Evolutionary conservation across 2,888 invertebrate species (phyloP).

Genomic region (Altica lythri): DNA sequence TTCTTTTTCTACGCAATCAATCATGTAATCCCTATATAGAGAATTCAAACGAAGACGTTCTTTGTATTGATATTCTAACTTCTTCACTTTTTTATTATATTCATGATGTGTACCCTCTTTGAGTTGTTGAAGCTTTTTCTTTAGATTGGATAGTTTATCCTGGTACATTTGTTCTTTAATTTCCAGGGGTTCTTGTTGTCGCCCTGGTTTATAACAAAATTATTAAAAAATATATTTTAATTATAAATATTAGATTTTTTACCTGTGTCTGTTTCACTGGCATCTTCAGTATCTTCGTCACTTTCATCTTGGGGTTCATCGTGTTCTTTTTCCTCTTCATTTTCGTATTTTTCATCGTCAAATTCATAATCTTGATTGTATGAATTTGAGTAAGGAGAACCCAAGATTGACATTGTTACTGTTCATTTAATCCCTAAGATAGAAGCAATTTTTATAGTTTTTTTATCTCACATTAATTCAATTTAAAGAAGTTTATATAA

Average conservation of each 20-base stretch:
- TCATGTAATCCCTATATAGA: constrained; percentile 77
- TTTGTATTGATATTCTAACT: constrained; percentile 79
- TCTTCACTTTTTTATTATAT: constrained; percentile 78
- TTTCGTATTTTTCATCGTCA: constrained; percentile 74
- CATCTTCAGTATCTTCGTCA: constrained; percentile 90
- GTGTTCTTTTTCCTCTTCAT: constrained; percentile 71
- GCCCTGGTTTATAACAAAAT: constrained; percentile 44
- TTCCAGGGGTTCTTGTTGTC: constrained; percentile 79
- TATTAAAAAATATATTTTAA: not conserved
- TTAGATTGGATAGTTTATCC: constrained; percentile 85
- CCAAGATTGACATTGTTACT: constrained; percentile 66
- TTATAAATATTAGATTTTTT: not conserved
- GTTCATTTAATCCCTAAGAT: constrained; percentile 5
- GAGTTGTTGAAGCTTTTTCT: constrained; percentile 87
- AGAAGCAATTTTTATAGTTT: no score
- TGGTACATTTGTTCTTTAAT: constrained; percentile 90
- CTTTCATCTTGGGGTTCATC: constrained; percentile 65
- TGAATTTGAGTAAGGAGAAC: constrained; percentile 68
- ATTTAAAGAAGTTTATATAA: no score
- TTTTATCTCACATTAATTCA: constrained; percentile 1
- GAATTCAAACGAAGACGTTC: constrained; percentile 80
- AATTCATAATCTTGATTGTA: constrained; percentile 72
- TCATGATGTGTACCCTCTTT: constrained; percentile 78
- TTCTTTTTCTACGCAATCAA: constrained; percentile 86
- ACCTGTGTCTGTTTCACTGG: constrained; percentile 92